Percentiles rank a stretch among this genome's conserved stretches.
These are phyloP conservation scores for Myotis findleyi DNA, from an alignment of 2,797 vertebrate species.

Conservation along the genomic window DNA sequence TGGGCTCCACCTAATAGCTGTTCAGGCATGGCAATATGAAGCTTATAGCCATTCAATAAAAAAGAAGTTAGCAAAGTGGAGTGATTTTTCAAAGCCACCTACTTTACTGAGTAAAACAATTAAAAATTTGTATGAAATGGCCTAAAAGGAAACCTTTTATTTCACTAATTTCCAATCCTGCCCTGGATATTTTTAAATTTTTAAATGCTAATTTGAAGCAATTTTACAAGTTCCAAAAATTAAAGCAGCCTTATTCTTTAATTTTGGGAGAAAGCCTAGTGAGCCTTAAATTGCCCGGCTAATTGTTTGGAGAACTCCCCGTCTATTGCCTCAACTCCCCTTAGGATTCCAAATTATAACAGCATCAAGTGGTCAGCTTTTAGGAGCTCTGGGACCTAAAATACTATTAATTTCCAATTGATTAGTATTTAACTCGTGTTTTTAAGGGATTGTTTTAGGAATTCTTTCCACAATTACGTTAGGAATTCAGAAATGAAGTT, in stretches of 20 bases:
- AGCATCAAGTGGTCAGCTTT: constrained; percentile 50
- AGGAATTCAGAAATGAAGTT: constrained; percentile 59
- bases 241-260: constrained; percentile 61
- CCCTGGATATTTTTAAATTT: constrained; percentile 64
- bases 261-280: constrained; percentile 70
- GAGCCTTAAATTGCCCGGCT: constrained; percentile 54
- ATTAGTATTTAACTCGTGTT: constrained; percentile 43
- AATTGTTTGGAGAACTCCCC: constrained; percentile 19
- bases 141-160: constrained; percentile 66
- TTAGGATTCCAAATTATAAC: constrained; percentile 34
- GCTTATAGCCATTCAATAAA: constrained; percentile 50
- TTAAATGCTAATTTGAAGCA: constrained; percentile 74
- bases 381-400: background rate
- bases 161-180: constrained; percentile 75
- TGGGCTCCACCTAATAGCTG: constrained; percentile 9
- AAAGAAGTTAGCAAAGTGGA: constrained; percentile 46
- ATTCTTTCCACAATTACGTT: constrained; percentile 40
- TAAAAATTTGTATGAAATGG: constrained; percentile 63
- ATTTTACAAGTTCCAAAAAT: constrained; percentile 61
- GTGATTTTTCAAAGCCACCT: constrained; percentile 76
- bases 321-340: background rate
- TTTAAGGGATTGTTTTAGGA: constrained; percentile 36
- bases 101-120: constrained; percentile 67
- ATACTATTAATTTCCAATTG: constrained; percentile 57
- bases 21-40: background rate